phyloP scores from a whole-genome alignment of 2,113 vertebrate genomes.

The Vireo altiloquus region DNA sequence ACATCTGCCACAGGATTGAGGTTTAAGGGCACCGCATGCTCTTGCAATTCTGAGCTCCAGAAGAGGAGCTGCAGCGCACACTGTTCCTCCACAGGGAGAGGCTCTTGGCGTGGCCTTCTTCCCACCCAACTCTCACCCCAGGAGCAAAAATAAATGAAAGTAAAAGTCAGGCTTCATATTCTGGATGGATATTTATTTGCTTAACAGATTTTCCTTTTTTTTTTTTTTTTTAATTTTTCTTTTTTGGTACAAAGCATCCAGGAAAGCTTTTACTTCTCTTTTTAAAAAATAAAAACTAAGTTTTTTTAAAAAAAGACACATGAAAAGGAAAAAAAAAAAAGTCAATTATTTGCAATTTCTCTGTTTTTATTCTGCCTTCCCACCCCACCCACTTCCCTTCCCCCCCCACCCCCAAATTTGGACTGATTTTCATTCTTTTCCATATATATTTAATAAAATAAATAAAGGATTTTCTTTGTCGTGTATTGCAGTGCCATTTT shows the following conservation, averaged over 20 bases:
- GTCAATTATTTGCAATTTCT: too few species aligned
- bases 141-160: constrained; percentile 26
- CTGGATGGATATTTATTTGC: constrained; percentile 63
- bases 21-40: neutral
- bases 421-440: constrained; percentile 74
- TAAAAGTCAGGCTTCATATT: constrained; percentile 48
- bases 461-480: constrained; percentile 87
- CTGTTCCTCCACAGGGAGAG: neutral
- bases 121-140: neutral
- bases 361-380: too few species aligned
- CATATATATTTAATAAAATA: constrained; percentile 92
- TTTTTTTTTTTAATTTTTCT: neutral
- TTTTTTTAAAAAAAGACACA: constrained; percentile 84
- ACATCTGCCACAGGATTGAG: rapidly evolving
- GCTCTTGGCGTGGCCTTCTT: neutral
- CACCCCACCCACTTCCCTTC: too few species aligned
- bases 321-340: constrained; percentile 50
- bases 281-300: constrained; percentile 85
- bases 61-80: neutral
- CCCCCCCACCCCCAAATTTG: too few species aligned
- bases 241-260: constrained; percentile 94
- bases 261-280: constrained; percentile 81
- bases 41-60: neutral
- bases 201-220: constrained; percentile 37
- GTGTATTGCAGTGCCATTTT: constrained; percentile 68